phyloP scores from a whole-genome alignment of 2,113 vertebrate species.

The Myotis brandtii region DNA sequence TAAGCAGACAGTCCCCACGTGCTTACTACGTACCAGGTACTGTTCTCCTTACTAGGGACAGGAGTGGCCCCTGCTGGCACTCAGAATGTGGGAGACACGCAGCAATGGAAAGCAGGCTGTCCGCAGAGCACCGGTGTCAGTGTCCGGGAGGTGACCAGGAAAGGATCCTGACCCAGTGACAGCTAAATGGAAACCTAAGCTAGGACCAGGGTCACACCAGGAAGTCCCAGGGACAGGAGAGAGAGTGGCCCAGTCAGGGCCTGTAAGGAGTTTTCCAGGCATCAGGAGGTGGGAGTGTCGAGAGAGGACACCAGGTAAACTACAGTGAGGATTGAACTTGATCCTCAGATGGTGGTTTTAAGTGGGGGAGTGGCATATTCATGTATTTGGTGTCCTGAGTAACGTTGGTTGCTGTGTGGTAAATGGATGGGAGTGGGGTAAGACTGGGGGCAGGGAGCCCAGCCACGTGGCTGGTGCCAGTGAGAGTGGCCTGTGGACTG shows the following conservation, averaged over 20 bases:
- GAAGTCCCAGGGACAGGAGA: background rate
- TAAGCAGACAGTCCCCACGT: background rate
- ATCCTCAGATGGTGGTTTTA: background rate
- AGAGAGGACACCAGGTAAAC: background rate
- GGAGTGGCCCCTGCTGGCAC: background rate
- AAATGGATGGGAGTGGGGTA: background rate
- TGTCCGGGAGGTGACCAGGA: background rate
- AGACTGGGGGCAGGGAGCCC: background rate
- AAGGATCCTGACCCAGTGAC: background rate
- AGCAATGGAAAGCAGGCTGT: background rate
- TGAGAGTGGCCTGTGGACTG: background rate
- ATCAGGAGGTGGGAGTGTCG: background rate
- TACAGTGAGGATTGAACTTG: background rate
- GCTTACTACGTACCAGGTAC: background rate
- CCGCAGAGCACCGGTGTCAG: no score
- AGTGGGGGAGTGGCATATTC: background rate
- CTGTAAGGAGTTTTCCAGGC: background rate
- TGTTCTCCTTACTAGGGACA: background rate
- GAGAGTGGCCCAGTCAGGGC: background rate
- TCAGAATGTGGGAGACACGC: background rate
- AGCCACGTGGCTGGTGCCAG: background rate
- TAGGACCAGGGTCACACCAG: background rate
- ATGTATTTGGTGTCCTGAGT: background rate
- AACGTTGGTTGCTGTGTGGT: background rate
- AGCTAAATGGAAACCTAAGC: background rate